phyloP scores from a whole-genome alignment of 2,797 vertebrate genomes.

The Chrosomus eos region DNA sequence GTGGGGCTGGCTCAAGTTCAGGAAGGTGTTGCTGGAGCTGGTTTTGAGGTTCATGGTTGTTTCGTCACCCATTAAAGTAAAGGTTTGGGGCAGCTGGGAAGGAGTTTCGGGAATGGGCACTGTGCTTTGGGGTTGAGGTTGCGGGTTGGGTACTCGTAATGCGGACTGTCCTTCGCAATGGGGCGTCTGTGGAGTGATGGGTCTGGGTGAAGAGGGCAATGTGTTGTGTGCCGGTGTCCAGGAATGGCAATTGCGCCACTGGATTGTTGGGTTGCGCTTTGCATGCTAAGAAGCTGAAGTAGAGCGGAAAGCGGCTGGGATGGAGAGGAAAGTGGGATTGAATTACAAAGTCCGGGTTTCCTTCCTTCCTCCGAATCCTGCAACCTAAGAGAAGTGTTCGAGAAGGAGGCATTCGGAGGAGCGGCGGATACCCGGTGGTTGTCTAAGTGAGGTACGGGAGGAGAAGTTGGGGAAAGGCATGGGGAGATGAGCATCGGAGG shows the following conservation, averaged over 20 bases:
- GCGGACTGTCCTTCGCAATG: slow-evolving; percentile 48
- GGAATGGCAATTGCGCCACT: slow-evolving; percentile 56
- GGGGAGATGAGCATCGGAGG: slow-evolving; percentile 70
- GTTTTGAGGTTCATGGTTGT: slow-evolving; percentile 60
- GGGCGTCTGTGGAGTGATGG: slow-evolving; percentile 16
- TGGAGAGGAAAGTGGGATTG: slow-evolving; percentile 61
- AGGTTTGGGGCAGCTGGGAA: slow-evolving; percentile 39
- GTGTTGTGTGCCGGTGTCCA: slow-evolving; percentile 52
- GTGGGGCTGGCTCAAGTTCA: slow-evolving; percentile 56
- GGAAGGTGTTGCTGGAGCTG: slow-evolving; percentile 46
- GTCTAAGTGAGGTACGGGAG: slow-evolving; percentile 72
- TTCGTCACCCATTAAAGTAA: slow-evolving; percentile 52
- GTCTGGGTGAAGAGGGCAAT: slow-evolving; percentile 50
- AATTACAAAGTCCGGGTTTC: slow-evolving; percentile 60
- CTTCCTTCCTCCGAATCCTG: slow-evolving; percentile 76
- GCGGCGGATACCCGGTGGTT: slow-evolving; percentile 63
- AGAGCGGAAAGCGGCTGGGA: slow-evolving; percentile 80
- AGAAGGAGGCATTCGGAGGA: slow-evolving; percentile 32
- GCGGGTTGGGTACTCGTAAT: slow-evolving; percentile 38
- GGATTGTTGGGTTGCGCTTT: slow-evolving; percentile 74
- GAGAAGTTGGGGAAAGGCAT: slow-evolving; percentile 60
- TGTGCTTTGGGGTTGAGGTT: slow-evolving; percentile 53
- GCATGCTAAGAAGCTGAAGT: slow-evolving; percentile 81
- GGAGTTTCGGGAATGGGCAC: slow-evolving; percentile 41
- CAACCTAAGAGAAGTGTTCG: slow-evolving; percentile 61